Conservation (phyloP, 2,797 vertebrate genomes). For the Clarias fuscus region DNA sequence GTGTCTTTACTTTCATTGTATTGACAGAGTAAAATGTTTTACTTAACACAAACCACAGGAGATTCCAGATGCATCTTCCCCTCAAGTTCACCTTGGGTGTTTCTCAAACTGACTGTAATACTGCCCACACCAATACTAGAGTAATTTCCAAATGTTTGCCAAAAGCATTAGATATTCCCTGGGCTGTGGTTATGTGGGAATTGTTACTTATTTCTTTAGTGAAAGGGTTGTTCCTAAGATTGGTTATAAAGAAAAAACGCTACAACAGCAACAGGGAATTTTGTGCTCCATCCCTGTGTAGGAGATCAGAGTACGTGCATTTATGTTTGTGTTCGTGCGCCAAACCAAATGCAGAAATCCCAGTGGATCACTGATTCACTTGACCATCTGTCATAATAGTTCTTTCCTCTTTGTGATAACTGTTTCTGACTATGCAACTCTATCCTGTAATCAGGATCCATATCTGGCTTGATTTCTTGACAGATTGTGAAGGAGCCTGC, state of each 20-base stretch:
- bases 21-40: slow-evolving; percentile 3
- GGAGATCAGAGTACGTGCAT: slow-evolving; percentile 52
- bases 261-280: slow-evolving; percentile 54
- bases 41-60: slow-evolving; percentile 2
- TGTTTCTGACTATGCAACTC: slow-evolving; percentile 31
- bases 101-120: slow-evolving; percentile 1
- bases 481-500: slow-evolving; percentile 63
- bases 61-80: slow-evolving; percentile 21
- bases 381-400: slow-evolving; percentile 53
- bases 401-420: slow-evolving; percentile 35
- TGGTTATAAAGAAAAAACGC: slow-evolving; percentile 46
- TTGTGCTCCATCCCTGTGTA: slow-evolving; percentile 43
- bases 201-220: slow-evolving; percentile 48
- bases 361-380: slow-evolving; percentile 47
- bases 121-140: slow-evolving; percentile 28
- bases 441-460: slow-evolving; percentile 20
- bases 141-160: slow-evolving; percentile 48
- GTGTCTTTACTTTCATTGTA: slow-evolving; percentile 10
- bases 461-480: slow-evolving; percentile 38
- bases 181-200: slow-evolving; percentile 21
- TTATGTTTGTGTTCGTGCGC: slow-evolving; percentile 17
- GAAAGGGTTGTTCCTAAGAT: slow-evolving; percentile 63
- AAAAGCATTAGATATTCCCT: slow-evolving; percentile 54
- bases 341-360: slow-evolving; percentile 40
- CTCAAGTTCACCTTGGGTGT: slow-evolving; percentile 22